Evolutionary conservation across 1,140 invertebrate genomes (phyloP).

Genomic region (Nephila pilipes): DNA sequence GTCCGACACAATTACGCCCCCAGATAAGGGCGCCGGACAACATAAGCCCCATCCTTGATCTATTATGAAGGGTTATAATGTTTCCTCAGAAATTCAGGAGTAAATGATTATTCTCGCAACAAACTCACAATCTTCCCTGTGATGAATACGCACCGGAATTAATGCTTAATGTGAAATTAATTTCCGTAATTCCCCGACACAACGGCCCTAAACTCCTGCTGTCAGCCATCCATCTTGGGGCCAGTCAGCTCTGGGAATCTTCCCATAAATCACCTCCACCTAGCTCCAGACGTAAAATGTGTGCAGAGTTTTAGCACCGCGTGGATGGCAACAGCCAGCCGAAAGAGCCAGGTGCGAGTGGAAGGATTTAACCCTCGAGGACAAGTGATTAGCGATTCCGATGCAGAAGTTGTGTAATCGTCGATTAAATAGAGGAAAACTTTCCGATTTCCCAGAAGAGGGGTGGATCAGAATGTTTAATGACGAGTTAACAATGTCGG

Average conservation of each 20-base stretch:
- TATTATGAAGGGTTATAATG: slow-evolving; percentile 45
- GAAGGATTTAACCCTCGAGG: neutral
- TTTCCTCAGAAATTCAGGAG: neutral
- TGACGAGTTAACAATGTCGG: neutral
- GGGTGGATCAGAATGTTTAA: slow-evolving; percentile 5
- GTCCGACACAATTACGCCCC: neutral
- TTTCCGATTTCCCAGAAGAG: neutral
- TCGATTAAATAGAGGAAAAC: neutral
- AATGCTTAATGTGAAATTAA: slow-evolving; percentile 71
- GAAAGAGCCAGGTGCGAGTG: neutral
- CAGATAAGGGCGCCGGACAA: neutral
- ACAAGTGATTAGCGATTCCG: slow-evolving; percentile 6
- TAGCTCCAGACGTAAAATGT: neutral
- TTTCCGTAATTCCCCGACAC: slow-evolving; percentile 61
- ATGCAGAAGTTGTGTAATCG: slow-evolving; percentile 10
- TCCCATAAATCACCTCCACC: slow-evolving; percentile 54
- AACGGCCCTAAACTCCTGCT: slow-evolving; percentile 33
- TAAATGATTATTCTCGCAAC: slow-evolving; percentile 26
- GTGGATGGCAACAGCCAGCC: neutral
- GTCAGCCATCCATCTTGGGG: neutral
- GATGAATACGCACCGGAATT: slow-evolving; percentile 46
- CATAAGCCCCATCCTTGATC: slow-evolving; percentile 11
- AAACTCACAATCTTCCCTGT: neutral
- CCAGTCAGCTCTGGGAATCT: slow-evolving; percentile 50
- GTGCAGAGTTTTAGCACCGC: neutral